A percentile compares a stretch with the other conserved stretches of the same genome.
Evolutionary conservation across 2,888 invertebrate genomes (phyloP).

Genomic region (Erpobdella octoculata): DNA sequence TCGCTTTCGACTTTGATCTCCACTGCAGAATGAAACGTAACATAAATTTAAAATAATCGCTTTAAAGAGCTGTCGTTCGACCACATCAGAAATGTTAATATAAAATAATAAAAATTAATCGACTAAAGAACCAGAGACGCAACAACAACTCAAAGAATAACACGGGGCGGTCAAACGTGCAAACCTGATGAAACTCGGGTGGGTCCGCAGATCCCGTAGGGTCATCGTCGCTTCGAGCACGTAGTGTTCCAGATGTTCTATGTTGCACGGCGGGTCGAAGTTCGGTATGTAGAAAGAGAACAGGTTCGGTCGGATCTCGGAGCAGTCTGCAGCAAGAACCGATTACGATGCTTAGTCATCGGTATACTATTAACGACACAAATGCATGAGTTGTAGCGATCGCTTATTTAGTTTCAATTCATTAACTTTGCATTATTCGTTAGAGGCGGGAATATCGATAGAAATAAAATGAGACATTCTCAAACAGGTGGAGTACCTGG

Average conservation of each 20-base stretch:
- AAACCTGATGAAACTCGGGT: slow-evolving; percentile 3
- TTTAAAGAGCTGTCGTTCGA: neutral
- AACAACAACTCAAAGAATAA: neutral
- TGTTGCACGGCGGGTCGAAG: neutral
- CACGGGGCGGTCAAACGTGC: neutral
- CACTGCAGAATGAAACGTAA: neutral
- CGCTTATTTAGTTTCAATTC: neutral
- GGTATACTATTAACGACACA: too few species aligned
- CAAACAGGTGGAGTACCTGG: neutral
- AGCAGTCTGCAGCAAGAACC: neutral
- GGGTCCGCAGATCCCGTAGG: neutral
- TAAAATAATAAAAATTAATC: neutral
- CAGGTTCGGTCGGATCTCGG: neutral
- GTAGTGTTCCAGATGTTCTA: slow-evolving; percentile 6
- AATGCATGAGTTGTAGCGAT: neutral
- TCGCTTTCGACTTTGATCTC: slow-evolving; percentile 12
- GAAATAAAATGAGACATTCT: neutral
- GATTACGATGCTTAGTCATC: too few species aligned
- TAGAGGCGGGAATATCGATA: neutral
- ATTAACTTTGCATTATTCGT: neutral
- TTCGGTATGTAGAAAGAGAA: slow-evolving; percentile 18
- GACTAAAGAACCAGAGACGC: neutral
- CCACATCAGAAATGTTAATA: neutral
- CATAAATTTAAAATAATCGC: neutral
- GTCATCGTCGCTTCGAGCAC: neutral